These are phyloP conservation scores for Nymphicus hollandicus DNA, from an alignment of 2,113 vertebrate species.

Conservation along the genomic window DNA sequence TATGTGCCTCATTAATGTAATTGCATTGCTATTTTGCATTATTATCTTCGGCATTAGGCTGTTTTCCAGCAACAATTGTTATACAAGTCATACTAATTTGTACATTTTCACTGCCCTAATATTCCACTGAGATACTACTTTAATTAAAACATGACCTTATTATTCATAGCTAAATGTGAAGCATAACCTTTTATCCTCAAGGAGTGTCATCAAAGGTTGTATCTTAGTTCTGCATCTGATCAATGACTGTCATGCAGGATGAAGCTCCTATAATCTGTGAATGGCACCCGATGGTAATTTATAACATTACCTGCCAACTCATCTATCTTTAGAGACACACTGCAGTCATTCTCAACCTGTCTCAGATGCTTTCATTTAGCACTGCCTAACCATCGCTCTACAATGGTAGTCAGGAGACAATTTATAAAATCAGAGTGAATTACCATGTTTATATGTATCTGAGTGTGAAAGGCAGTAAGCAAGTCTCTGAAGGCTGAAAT, in stretches of 20 bases:
- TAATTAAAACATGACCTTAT: slow-evolving; percentile 80
- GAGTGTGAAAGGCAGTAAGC: slow-evolving; percentile 20
- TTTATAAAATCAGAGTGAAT: slow-evolving; percentile 60
- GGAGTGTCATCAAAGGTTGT: slow-evolving; percentile 72
- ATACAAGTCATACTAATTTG: slow-evolving; percentile 72
- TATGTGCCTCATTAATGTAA: slow-evolving; percentile 66
- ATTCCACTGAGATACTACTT: slow-evolving; percentile 62
- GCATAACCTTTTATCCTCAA: slow-evolving; percentile 76
- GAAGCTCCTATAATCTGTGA: slow-evolving; percentile 60
- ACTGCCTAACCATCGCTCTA: slow-evolving; percentile 24
- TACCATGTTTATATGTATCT: slow-evolving; percentile 16
- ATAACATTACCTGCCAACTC: slow-evolving; percentile 67
- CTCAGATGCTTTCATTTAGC: slow-evolving; percentile 57
- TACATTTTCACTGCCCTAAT: slow-evolving; percentile 67
- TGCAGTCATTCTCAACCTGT: slow-evolving; percentile 46
- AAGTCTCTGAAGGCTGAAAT: slow-evolving; percentile 22
- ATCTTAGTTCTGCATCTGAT: slow-evolving; percentile 63
- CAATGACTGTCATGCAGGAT: slow-evolving; percentile 74
- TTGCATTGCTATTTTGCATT: slow-evolving; percentile 33
- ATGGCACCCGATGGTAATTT: slow-evolving; percentile 73
- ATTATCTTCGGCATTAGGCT: slow-evolving; percentile 38
- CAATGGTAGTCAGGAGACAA: slow-evolving; percentile 22
- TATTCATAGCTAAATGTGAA: slow-evolving; percentile 75
- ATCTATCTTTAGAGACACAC: slow-evolving; percentile 71
- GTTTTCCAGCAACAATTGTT: slow-evolving; percentile 67